phyloP scores from a whole-genome alignment of 2,888 invertebrate genomes.

The Tribolium freemani region DNA sequence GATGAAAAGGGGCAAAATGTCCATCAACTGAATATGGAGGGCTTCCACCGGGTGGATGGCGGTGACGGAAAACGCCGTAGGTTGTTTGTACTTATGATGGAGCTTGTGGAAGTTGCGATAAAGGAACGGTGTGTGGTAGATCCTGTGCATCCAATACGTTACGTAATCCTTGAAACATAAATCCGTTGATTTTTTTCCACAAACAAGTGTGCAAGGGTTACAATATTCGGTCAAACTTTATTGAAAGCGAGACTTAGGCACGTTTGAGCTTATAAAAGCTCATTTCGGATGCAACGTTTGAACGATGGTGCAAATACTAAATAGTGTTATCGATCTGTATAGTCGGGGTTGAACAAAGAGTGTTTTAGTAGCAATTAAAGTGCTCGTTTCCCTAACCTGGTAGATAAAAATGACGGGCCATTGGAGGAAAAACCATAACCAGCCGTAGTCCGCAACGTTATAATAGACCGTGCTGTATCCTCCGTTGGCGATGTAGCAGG shows the following conservation, averaged over 20 bases:
- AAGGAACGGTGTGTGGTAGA: constrained; percentile 78
- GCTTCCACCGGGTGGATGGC: constrained; percentile 83
- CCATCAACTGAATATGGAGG: constrained; percentile 74
- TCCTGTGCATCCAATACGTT: constrained; percentile 77
- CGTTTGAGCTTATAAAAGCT: not conserved
- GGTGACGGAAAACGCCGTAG: constrained; percentile 82
- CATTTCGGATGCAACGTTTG: not conserved
- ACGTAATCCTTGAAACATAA: constrained; percentile 71
- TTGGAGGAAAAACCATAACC: constrained; percentile 77
- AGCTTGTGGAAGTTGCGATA: constrained; percentile 82
- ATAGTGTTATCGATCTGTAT: constrained; percentile 2
- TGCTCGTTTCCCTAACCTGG: constrained; percentile 65
- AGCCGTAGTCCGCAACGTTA: constrained; percentile 74
- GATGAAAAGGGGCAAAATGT: constrained; percentile 74
- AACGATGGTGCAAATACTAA: not conserved
- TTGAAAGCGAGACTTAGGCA: not conserved
- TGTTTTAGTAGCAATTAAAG: constrained; percentile 37
- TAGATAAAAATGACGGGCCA: constrained; percentile 76
- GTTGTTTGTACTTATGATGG: constrained; percentile 83
- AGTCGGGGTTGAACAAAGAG: not conserved
- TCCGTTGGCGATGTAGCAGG: constrained; percentile 78
- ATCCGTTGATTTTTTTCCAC: not conserved
- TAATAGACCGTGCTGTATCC: constrained; percentile 78
- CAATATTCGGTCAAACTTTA: not conserved
- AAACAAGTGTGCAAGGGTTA: too few relatives aligned